Evolutionary conservation across 2,888 invertebrate genomes (phyloP).

Genomic region (Sphaeridia pumilis): DNA sequence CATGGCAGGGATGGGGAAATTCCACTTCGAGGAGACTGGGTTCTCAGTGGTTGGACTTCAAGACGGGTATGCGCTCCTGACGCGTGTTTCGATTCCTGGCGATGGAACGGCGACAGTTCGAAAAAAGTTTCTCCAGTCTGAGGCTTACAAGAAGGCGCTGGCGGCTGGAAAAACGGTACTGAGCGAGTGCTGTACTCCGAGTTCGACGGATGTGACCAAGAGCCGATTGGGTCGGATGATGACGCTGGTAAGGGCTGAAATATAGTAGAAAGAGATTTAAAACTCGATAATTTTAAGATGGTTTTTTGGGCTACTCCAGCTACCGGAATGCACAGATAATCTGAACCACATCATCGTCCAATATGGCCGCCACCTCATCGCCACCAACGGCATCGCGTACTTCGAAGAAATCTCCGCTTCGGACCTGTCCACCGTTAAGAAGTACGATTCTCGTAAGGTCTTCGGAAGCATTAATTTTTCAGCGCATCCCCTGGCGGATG

Average conservation of each 20-base stretch:
- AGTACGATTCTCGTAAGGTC: conserved; percentile 12
- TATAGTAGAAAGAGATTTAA: too few species aligned
- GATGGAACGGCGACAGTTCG: not conserved
- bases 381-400: conserved; percentile 5
- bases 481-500: conserved; percentile 13
- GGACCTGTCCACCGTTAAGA: not conserved
- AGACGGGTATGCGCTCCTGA: conserved; percentile 2
- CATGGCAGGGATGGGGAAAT: not conserved
- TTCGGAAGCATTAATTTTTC: conserved; percentile 5
- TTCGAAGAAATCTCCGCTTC: conserved; percentile 35
- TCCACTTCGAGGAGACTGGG: not conserved
- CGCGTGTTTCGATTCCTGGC: not conserved
- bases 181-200: not conserved
- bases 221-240: not conserved
- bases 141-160: conserved; percentile 5
- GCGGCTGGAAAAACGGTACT: conserved; percentile 2
- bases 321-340: conserved; percentile 17
- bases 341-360: conserved; percentile 5
- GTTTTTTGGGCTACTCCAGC: too few species aligned
- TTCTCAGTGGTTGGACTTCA: not conserved
- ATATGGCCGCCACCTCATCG: conserved; percentile 3
- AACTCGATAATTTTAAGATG: too few species aligned
- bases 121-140: conserved; percentile 1
- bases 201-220: not conserved
- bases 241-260: not conserved